A percentile compares a stretch with the other conserved stretches of the same genome.
phyloP scores from a whole-genome alignment of 2,113 vertebrate species.

The mouse (Mus musculus) region DNA sequence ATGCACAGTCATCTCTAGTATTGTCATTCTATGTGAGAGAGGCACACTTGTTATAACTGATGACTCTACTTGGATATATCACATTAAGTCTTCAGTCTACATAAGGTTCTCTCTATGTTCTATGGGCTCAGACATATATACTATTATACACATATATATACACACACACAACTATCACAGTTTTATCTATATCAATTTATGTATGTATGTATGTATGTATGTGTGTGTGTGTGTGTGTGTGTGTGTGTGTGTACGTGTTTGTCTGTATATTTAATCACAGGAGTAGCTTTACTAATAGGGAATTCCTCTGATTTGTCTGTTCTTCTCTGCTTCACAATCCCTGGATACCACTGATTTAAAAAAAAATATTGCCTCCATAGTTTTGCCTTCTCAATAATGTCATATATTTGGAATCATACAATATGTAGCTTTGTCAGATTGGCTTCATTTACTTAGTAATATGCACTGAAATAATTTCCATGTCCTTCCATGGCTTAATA shows the following conservation, averaged over 20 bases:
- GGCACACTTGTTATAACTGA: neutral
- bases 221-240: no score
- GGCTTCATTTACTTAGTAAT: conserved; percentile 26
- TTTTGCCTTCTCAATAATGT: conserved; percentile 18
- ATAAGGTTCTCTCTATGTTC: neutral
- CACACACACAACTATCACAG: neutral
- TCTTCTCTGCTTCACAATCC: neutral
- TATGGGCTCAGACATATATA: neutral
- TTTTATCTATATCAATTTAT: neutral
- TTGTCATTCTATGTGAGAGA: neutral
- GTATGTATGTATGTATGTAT: no score
- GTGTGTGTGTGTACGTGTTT: neutral
- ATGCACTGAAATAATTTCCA: neutral
- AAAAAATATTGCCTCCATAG: neutral
- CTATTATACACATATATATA: neutral
- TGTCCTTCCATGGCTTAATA: neutral
- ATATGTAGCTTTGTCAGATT: neutral
- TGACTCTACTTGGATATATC: neutral
- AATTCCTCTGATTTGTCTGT: neutral
- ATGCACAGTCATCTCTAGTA: neutral
- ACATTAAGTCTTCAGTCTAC: neutral
- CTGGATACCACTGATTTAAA: neutral
- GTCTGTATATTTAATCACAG: neutral
- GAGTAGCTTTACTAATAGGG: neutral
- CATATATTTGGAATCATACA: conserved; percentile 25